A percentile compares a stretch with the other conserved stretches of the same genome.
Conservation (phyloP, 2,797 vertebrate species). For the Simalia tracyae region DNA sequence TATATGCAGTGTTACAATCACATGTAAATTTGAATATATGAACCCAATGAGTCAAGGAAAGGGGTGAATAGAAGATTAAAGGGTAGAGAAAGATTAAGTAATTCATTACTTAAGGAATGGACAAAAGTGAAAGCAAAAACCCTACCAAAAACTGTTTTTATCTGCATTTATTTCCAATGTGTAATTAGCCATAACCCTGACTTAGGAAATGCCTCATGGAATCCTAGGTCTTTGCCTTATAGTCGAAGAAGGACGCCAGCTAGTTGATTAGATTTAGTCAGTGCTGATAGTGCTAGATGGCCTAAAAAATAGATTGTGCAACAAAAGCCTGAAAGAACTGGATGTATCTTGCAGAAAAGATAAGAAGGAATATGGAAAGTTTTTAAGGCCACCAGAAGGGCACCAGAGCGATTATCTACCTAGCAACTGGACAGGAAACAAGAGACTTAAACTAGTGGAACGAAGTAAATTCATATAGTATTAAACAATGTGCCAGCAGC, state of each 20-base stretch:
- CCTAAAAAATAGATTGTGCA: neutral
- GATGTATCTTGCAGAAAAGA: neutral
- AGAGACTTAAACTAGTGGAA: neutral
- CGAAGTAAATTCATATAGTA: neutral
- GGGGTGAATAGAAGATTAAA: rapidly evolving
- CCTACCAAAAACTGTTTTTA: neutral
- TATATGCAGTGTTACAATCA: neutral
- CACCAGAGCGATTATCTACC: neutral
- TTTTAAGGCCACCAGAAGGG: neutral
- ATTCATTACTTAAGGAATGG: neutral
- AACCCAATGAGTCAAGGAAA: neutral
- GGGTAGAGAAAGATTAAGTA: neutral
- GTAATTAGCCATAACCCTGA: neutral
- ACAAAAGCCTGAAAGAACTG: neutral
- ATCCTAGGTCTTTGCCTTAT: neutral
- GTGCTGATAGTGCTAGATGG: neutral
- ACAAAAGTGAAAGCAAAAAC: neutral
- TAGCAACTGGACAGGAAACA: neutral
- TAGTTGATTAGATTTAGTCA: constrained; percentile 2
- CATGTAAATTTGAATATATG: rapidly evolving
- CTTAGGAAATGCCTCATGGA: neutral
- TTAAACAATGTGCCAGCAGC: neutral
- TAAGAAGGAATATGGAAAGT: neutral
- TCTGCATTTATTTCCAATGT: neutral
- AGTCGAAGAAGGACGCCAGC: neutral